Evolutionary conservation across 2,888 invertebrate genomes (phyloP).

Genomic region (Plebejus argus): DNA sequence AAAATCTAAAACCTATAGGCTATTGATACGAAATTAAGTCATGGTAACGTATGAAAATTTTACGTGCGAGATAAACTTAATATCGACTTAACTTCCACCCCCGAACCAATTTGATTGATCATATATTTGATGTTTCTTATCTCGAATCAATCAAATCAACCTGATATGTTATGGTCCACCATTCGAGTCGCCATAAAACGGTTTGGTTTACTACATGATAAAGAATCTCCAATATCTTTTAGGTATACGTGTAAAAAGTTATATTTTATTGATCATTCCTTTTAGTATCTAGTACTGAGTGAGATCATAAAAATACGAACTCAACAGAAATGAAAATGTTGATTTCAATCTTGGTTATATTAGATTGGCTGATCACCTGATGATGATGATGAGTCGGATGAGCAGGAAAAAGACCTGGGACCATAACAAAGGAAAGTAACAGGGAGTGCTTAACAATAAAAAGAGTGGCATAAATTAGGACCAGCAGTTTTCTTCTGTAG

Average conservation of each 20-base stretch:
- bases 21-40: neutral
- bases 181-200: conserved; percentile 10
- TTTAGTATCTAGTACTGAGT: neutral
- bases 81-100: neutral
- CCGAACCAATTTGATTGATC: conserved; percentile 3
- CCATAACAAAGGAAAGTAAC: no score
- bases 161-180: conserved; percentile 15
- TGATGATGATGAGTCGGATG: neutral
- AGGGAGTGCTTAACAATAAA: no score
- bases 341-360: neutral
- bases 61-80: neutral
- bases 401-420: no score
- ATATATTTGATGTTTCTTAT: conserved; percentile 25
- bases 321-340: neutral
- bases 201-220: conserved; percentile 20
- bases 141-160: conserved; percentile 31
- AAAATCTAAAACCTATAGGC: neutral
- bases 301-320: neutral
- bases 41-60: conserved; percentile 11
- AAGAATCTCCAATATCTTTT: conserved; percentile 1
- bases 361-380: neutral
- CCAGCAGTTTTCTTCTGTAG: no score
- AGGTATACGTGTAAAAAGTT: conserved; percentile 20
- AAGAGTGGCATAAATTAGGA: no score
- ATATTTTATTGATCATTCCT: conserved; percentile 10